These are phyloP conservation scores for Heliconius hermathena DNA, from an alignment of 1,140 invertebrate species.

Conservation along the genomic window DNA sequence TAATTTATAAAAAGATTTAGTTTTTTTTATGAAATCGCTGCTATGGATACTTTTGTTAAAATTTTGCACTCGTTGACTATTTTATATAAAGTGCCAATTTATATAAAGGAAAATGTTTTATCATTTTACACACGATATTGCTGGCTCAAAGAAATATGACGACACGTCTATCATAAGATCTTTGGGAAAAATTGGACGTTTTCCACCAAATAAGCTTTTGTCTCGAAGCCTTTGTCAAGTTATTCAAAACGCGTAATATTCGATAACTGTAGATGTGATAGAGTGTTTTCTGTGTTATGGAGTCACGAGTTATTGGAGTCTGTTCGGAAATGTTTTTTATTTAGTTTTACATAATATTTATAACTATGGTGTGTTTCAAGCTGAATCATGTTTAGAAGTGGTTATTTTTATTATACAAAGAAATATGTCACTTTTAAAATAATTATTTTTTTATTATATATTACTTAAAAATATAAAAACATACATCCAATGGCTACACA, in stretches of 20 bases:
- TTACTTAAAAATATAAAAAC: too few relatives aligned
- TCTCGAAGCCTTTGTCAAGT: not conserved
- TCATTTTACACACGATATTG: conserved; percentile 15
- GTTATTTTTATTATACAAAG: too few relatives aligned
- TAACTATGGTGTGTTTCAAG: too few relatives aligned
- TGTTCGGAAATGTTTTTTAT: not conserved
- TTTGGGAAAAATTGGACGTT: not conserved
- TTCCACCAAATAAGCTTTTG: not conserved
- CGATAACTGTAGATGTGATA: too few relatives aligned
- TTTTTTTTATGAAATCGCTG: not conserved
- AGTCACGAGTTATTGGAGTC: too few relatives aligned
- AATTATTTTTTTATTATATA: too few relatives aligned
- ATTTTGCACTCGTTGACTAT: not conserved
- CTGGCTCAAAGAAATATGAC: conserved; percentile 14
- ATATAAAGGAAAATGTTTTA: conserved; percentile 18
- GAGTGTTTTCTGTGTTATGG: too few relatives aligned
- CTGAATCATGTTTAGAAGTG: too few relatives aligned
- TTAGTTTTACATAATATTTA: not conserved
- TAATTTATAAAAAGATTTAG: too few relatives aligned
- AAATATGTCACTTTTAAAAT: too few relatives aligned
- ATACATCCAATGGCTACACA: too few relatives aligned
- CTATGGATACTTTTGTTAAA: not conserved
- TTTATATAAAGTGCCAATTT: not conserved
- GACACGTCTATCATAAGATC: not conserved
- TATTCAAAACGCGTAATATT: not conserved